These are phyloP conservation scores for Leptopilina clavipes DNA, from an alignment of 1,140 invertebrate species.

Conservation along the genomic window DNA sequence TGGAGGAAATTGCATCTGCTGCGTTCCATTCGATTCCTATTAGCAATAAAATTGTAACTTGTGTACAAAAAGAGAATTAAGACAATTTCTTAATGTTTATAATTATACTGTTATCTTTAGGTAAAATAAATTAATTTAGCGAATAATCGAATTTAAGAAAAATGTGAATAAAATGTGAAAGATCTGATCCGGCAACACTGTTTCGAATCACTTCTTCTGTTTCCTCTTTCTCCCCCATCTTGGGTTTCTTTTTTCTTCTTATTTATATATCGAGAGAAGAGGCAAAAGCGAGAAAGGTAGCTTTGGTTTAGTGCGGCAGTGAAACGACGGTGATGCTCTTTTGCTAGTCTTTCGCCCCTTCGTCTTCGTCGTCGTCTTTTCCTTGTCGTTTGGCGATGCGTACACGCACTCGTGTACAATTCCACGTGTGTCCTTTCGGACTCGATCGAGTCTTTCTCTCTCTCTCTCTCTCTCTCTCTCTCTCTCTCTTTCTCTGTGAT, in stretches of 20 bases:
- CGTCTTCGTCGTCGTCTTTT: slow-evolving; percentile 29
- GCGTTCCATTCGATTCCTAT: slow-evolving; percentile 59
- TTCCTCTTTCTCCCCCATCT: neutral
- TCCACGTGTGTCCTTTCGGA: slow-evolving; percentile 45
- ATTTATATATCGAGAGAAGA: neutral
- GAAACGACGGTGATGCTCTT: slow-evolving; percentile 25
- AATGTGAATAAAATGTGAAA: neutral
- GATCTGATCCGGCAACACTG: slow-evolving; percentile 25
- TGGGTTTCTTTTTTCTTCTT: neutral
- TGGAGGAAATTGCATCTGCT: slow-evolving; percentile 57
- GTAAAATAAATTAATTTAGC: no score
- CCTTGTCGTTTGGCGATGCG: slow-evolving; percentile 31
- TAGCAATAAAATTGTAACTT: slow-evolving; percentile 38
- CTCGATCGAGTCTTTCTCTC: slow-evolving; percentile 38
- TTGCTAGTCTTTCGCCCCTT: slow-evolving; percentile 29
- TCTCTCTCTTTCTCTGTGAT: slow-evolving; percentile 52
- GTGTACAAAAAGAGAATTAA: no score
- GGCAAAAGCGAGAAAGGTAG: slow-evolving; percentile 33
- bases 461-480: no score
- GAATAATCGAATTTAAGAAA: no score
- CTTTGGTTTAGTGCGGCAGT: slow-evolving; percentile 9
- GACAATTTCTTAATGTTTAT: no score
- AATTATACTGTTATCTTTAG: no score
- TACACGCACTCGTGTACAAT: slow-evolving; percentile 43
- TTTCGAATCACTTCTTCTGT: slow-evolving; percentile 21